Base-by-base conservation (phyloP, 2,888 invertebrate species). In the Phyllotreta striolata region DNA sequence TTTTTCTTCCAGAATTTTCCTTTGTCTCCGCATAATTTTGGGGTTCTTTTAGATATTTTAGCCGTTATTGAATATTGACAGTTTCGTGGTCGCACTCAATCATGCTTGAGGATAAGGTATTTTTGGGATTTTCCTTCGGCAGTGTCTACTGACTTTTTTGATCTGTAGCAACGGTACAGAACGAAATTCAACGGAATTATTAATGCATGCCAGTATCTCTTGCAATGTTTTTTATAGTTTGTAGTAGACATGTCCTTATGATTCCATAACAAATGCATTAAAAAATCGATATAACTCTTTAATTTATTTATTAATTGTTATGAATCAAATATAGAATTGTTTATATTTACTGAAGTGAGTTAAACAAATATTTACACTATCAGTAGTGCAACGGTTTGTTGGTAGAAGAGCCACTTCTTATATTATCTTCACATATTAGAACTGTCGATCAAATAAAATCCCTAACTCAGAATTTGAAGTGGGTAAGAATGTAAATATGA, bases 11-110 rank as follows among this genome's bases (percentile, higher is more conserved):
- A 43, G 43, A 55, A 43, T 55, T 55, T 40, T 55, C 34, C 41
- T 40, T 55, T 55, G 55, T 55, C 43, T 55, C 55, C 24, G 55
- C 55, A 55, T 55, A 55, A 55, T 55, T 55, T 55, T 34, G 41
- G 41, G 55, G 6, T 10, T 55, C 49, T 41, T 10, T 10, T 35
- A 55, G 41, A 55, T 55, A 55, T 41, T 55, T 55, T 55, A 55
- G 14, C 34, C 55, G 34, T 55, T 55, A 55, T 55, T 55, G 41
- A 55, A 55, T 55, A 55, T 55, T 43, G 55, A 55, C 55, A 55
- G 55, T 41, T 55, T 10, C 43, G 55, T 41, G 55, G 55, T 43
- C 14, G 10, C 55, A 41, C 55, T 55, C 55, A 55, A 55, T 55
- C 55, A 55, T 55, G 10, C 6, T 41, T 43, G 35, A 34, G 34